phyloP scores from a whole-genome alignment of 2,888 invertebrate genomes.

The Acleris literana region DNA sequence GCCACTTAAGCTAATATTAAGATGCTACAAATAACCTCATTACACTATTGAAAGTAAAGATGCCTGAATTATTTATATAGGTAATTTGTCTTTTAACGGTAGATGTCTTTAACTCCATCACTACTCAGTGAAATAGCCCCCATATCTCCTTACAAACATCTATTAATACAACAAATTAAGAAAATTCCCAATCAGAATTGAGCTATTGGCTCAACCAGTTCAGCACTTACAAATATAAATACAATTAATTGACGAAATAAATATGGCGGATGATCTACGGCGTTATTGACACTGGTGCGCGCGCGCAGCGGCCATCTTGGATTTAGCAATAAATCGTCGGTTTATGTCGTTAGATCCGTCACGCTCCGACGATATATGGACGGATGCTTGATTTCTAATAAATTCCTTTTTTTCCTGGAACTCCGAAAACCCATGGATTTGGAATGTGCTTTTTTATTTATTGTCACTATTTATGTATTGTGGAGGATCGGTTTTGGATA shows the following conservation, averaged over 20 bases:
- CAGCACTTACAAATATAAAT: slow-evolving; percentile 57
- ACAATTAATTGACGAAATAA: slow-evolving; percentile 68
- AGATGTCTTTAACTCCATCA: not conserved
- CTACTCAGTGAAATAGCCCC: not conserved
- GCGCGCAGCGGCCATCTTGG: slow-evolving; percentile 76
- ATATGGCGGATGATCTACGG: slow-evolving; percentile 78
- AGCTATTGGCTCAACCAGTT: slow-evolving; percentile 38
- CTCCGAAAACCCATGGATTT: slow-evolving; percentile 25
- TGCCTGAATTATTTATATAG: no score
- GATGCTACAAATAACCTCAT: no score
- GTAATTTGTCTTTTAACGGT: no score
- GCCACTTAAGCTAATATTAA: no score
- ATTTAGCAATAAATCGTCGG: slow-evolving; percentile 64
- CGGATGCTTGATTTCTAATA: slow-evolving; percentile 44
- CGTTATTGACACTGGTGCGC: slow-evolving; percentile 74
- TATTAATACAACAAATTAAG: slow-evolving; percentile 8
- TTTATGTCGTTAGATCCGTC: slow-evolving; percentile 75
- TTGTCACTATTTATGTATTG: slow-evolving; percentile 30
- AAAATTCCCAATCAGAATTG: not conserved
- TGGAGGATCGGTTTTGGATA: slow-evolving; percentile 13
- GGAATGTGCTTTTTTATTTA: slow-evolving; percentile 29
- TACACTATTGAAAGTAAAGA: no score
- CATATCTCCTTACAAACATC: not conserved
- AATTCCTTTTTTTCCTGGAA: slow-evolving; percentile 31
- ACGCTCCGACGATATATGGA: slow-evolving; percentile 55